Percentiles rank a stretch among this genome's conserved stretches.
Evolutionary conservation across 1,140 invertebrate species (phyloP).

Genomic region (Limonius californicus): DNA sequence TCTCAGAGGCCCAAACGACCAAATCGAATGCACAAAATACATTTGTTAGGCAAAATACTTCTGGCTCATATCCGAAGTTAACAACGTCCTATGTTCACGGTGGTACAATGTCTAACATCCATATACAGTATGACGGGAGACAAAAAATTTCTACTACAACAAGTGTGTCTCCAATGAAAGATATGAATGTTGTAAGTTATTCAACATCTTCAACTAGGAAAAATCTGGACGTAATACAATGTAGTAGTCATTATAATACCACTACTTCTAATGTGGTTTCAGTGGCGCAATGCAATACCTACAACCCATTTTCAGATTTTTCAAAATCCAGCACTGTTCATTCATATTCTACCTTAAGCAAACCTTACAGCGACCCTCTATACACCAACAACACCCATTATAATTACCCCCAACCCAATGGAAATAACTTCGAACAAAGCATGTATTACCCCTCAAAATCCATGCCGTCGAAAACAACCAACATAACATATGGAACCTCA

Average conservation of each 20-base stretch:
- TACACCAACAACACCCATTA: conserved; percentile 34
- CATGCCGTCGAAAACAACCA: not conserved
- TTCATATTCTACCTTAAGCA: conserved; percentile 25
- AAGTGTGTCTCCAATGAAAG: no score
- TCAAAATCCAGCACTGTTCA: conserved; percentile 24
- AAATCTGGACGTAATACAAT: not conserved
- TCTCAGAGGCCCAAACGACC: no score
- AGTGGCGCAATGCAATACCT: conserved; percentile 29
- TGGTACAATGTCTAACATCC: no score
- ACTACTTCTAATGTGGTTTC: not conserved
- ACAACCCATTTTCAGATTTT: conserved; percentile 33
- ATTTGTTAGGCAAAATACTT: not conserved
- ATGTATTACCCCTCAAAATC: not conserved
- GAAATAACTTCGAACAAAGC: conserved; percentile 29
- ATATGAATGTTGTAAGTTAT: no score
- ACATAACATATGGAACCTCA: not conserved
- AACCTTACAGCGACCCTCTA: conserved; percentile 27
- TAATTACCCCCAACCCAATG: conserved; percentile 28
- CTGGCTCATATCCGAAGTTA: not conserved
- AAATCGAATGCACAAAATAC: no score
- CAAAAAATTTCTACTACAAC: not conserved
- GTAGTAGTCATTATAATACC: not conserved
- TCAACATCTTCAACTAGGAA: not conserved
- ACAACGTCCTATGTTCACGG: not conserved
- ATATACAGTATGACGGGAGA: not conserved